Evolutionary conservation across 2,888 invertebrate species (phyloP).

Genomic region (Rutpela maculata): DNA sequence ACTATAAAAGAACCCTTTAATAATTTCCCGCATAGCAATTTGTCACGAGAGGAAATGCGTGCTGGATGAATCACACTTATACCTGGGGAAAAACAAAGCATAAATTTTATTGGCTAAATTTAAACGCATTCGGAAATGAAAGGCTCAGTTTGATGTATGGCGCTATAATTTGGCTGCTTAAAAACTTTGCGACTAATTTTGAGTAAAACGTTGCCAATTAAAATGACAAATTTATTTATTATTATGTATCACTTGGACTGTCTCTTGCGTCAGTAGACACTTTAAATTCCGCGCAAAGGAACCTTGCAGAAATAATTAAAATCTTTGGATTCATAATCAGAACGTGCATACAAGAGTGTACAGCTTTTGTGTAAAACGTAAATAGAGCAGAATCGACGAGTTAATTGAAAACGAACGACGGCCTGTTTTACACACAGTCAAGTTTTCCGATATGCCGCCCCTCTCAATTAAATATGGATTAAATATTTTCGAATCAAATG

Average conservation of each 20-base stretch:
- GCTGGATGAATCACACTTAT: constrained; percentile 25
- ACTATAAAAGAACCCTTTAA: constrained; percentile 22
- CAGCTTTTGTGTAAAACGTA: constrained; percentile 4
- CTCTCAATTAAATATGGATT: constrained; percentile 5
- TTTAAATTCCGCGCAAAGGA: constrained; percentile 18
- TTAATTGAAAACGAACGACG: constrained; percentile 9
- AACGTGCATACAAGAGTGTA: neutral
- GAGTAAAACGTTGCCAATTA: constrained; percentile 38
- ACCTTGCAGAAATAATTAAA: constrained; percentile 15
- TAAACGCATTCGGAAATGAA: constrained; percentile 21
- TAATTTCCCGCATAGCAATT: constrained; percentile 24
- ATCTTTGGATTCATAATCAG: neutral
- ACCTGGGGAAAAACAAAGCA: constrained; percentile 30
- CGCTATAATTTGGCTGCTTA: constrained; percentile 28
- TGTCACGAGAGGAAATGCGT: constrained; percentile 33
- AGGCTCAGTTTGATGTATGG: constrained; percentile 25
- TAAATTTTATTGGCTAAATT: constrained; percentile 34
- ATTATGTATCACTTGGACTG: constrained; percentile 27
- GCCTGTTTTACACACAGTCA: neutral
- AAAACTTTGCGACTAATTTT: constrained; percentile 24
- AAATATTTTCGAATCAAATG: neutral
- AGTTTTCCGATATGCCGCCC: neutral
- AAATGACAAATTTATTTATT: constrained; percentile 39
- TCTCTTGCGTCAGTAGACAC: constrained; percentile 13
- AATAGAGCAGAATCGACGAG: neutral